Base-by-base conservation (phyloP, 2,888 invertebrate genomes). In the Drosophila emarginata region DNA sequence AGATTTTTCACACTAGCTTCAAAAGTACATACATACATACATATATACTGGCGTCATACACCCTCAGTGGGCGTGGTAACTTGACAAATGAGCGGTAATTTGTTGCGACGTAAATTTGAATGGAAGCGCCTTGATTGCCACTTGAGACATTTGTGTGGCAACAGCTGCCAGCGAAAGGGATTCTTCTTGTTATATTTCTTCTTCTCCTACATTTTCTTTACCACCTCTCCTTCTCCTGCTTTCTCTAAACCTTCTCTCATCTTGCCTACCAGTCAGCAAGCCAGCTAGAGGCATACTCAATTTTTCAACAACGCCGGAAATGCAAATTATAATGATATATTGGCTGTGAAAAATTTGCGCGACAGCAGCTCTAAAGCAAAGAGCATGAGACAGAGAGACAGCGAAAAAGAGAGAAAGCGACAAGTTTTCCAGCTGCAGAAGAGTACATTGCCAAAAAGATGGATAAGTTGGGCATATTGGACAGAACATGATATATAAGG, bases 81-180 rank as follows among this genome's bases (percentile, higher is more conserved):
- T 77, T 87, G 90, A 89, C 82, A 90, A 90, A 90, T 90, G 90
- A 85, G 81, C 76, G 79, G 84, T 89, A 90, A 90, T 90, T 90
- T 90, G 89, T 90, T 88, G 87, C 82, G 88, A 89, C 90, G 88
- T 79, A 86, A 88, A 90, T 89, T 90, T 88, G 89, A 88, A 89
- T 89, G 84, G 87, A 86, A 89, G 79, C 80, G 90, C 88, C 87
- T 89, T 90, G 90, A 90, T 90, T 90, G 90, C 90, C 87, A 90
- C 90, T 90, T 88, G 89, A 89, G 89, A 90, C 89, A 85, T 90
- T 87, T 83, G 87, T 84, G 82, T 74, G 81, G 82, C 87, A 87
- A 87, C 85, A 83, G 78, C 87, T 83, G 87, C 80, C 78, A 71
- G 73, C 73, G 67, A 85, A 87, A 77, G 76, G 78, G 82, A 79